These are phyloP conservation scores for Linurgus olivaceus DNA, from an alignment of 2,797 vertebrate species.

Conservation along the genomic window DNA sequence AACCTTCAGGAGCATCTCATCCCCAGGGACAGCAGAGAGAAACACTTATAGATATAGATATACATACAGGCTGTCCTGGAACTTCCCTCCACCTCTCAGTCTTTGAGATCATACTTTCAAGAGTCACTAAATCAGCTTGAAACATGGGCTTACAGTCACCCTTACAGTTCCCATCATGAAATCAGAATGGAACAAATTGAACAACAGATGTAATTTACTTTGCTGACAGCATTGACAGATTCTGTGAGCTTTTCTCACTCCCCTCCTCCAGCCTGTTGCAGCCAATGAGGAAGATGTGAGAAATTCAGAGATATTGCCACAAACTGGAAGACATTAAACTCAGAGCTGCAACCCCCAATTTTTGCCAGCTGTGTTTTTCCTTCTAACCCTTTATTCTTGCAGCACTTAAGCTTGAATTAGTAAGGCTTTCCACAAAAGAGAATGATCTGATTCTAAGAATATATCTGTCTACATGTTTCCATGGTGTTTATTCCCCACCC, in stretches of 20 bases:
- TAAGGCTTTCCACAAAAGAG: slow-evolving; percentile 61
- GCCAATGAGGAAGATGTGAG: slow-evolving; percentile 64
- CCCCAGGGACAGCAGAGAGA: neutral
- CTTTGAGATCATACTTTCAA: neutral
- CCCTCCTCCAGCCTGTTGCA: slow-evolving; percentile 29
- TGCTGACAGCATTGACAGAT: slow-evolving; percentile 46
- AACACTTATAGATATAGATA: neutral
- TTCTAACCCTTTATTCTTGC: slow-evolving; percentile 61
- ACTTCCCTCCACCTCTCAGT: neutral
- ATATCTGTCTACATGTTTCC: slow-evolving; percentile 52
- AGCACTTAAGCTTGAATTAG: slow-evolving; percentile 61
- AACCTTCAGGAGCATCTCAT: neutral
- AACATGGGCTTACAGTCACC: neutral
- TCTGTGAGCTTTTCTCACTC: slow-evolving; percentile 53
- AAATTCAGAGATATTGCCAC: slow-evolving; percentile 58
- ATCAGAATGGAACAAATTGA: neutral
- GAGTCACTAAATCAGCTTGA: neutral
- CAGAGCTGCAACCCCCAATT: slow-evolving; percentile 66
- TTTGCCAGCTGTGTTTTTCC: slow-evolving; percentile 76
- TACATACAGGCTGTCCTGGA: neutral
- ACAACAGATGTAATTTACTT: slow-evolving; percentile 58
- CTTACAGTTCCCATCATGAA: neutral
- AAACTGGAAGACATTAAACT: slow-evolving; percentile 32
- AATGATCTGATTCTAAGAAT: slow-evolving; percentile 50
- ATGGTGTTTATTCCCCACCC: slow-evolving; percentile 19